Evolutionary conservation across 2,888 invertebrate species (phyloP).

Genomic region (Heteromyza rotundicornis): DNA sequence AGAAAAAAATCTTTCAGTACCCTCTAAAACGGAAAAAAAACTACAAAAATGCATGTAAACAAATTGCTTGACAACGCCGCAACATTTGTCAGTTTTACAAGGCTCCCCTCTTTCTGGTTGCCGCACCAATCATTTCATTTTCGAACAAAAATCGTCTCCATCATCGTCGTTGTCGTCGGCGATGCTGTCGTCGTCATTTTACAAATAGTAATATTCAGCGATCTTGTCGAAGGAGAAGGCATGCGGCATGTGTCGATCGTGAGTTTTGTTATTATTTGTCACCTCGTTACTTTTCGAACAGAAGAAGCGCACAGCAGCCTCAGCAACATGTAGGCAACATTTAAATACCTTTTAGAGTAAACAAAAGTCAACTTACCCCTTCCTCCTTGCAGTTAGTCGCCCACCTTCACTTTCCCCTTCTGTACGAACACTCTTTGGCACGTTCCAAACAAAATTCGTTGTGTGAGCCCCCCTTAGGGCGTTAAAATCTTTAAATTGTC

Average conservation of each 20-base stretch:
- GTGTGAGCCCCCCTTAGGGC: no score
- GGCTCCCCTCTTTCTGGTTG: no score
- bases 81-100: background rate
- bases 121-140: no score
- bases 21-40: background rate
- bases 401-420: background rate
- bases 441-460: background rate
- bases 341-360: background rate
- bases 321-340: no score
- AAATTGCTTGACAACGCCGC: slow-evolving; percentile 1
- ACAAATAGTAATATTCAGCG: no score
- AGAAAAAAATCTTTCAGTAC: background rate
- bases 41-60: background rate
- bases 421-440: background rate
- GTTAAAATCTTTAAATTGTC: background rate
- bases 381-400: background rate
- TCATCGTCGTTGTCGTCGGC: no score
- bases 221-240: no score
- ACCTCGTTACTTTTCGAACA: slow-evolving; percentile 32
- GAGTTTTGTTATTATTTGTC: slow-evolving; percentile 35
- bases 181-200: no score
- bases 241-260: no score
- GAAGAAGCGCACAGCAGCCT: no score
- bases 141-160: no score
- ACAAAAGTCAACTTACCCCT: background rate